Evolutionary conservation across 2,888 invertebrate genomes (phyloP), one percentile per base, ranked within the genome.

Genomic region (Synanthedon myopaeformis): DNA sequence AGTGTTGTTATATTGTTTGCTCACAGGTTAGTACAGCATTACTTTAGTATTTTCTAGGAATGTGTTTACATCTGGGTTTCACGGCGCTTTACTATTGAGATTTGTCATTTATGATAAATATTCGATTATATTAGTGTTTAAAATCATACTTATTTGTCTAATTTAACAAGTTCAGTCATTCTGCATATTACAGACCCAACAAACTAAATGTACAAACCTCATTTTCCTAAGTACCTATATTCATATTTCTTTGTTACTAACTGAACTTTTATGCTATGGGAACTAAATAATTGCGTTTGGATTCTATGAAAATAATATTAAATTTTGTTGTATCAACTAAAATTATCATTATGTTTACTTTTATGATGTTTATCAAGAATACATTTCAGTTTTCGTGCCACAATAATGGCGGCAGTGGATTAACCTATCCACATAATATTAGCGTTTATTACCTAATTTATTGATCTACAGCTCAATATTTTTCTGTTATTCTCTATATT

Each of bases 1-100:
- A 74, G 71, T 74, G 75, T 79, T 77, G 58, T 69, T 70, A 76
- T 73, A 74, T 76, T 62, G 63, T 67, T 72, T 61, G 64, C 65
- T 65, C 58, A 66, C 69, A 82, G 86, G 86, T 87, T 67, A 80
- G 86, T 86, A 74, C 57, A 59, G 56, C 61, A 69, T 75, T 75
- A 60, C 59, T 70, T 73, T 54, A 64, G 59, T 69, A 74, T 76
- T 80, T 84, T 78, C 65, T 72, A 17, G 57, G 90, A 89, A 90
- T 90, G 89, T 93, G 92, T 93, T 92, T 92, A 92, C 93, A 92
- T 92, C 91, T 89, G 89, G 89, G 89, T 89, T 89, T 89, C 85
- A 79, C 88, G 87, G 82, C 85, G 89, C 89, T 57, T 72, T 72
- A 62, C 84, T 85, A 79, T 88, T 89, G 87, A 87, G 89, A 89